Evolutionary conservation across 2,113 vertebrate species (phyloP), one percentile per base, ranked within the genome.

Genomic region (Todiramphus saurophagus): DNA sequence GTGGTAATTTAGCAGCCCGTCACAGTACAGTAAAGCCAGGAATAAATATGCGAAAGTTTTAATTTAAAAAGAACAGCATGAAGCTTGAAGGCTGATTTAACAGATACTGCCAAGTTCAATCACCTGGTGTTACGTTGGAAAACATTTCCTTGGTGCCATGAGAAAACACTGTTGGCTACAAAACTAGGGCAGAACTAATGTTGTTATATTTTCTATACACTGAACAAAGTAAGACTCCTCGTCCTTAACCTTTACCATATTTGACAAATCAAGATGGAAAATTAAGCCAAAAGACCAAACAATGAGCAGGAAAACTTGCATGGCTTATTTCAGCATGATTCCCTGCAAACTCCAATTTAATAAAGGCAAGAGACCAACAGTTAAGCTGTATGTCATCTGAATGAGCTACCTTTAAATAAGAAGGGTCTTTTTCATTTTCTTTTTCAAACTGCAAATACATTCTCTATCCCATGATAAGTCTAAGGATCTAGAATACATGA

Each of bases 51-150:
- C 41, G 66, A 80, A 93, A 89, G 9, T 64, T 93, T 79, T 89
- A 86, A 92, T 95, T 92, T 46, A 64, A 90, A 86, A 93, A 87
- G 73, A 96, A 89, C 89, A 96, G 86, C 90, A 91, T 84, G 92
- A 84, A 75, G 73, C 58, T 95, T 94, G 77, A 96, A 94, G 90
- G 79, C 21, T 95, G 76, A 95, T 96, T 96, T 96, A 96, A 87
- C 90, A 93, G 88, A 78, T 72, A 93, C 8, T 74, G 43, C 79
- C 88, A 95, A 92, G 60, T 78, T 94, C 48, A 92, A 86, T 78
- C 79, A 89, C 60, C 88, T 96, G 80, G 82, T 84, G 60, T 68
- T 89, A 79, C 81, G 60, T 5, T 89, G 94, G 64, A 89, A 94
- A 96, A 72, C 79, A 44, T 89, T 75, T 96, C 58, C 37, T 86